Evolutionary conservation across 1,140 invertebrate species (phyloP).

Genomic region (Hyles vespertilio): DNA sequence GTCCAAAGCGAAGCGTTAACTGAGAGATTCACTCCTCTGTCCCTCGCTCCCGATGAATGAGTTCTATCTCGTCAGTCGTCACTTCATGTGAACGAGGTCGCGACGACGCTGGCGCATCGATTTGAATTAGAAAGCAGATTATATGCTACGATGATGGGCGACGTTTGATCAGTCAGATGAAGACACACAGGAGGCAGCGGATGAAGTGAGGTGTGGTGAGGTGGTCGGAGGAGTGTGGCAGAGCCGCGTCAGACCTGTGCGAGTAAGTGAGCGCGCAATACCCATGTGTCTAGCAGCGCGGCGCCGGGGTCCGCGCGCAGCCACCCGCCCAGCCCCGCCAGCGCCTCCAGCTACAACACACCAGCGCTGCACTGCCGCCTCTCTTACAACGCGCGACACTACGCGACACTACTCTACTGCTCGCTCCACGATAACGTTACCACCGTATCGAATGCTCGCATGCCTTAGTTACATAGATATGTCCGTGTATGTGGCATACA

Average conservation of each 20-base stretch:
- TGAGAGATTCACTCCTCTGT: slow-evolving; percentile 27
- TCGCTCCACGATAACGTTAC: slow-evolving; percentile 11
- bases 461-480: slow-evolving; percentile 55
- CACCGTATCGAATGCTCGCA: slow-evolving; percentile 28
- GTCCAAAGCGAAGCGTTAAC: slow-evolving; percentile 41
- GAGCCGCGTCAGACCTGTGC: slow-evolving; percentile 64
- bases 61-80: neutral
- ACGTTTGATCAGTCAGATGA: neutral
- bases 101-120: neutral
- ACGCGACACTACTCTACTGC: slow-evolving; percentile 7
- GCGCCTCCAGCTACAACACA: slow-evolving; percentile 72
- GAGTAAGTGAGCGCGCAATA: slow-evolving; percentile 75
- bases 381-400: neutral
- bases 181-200: slow-evolving; percentile 24
- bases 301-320: slow-evolving; percentile 63
- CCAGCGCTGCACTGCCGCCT: slow-evolving; percentile 25
- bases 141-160: neutral
- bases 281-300: slow-evolving; percentile 73
- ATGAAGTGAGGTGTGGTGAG: slow-evolving; percentile 18
- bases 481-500: slow-evolving; percentile 8
- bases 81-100: neutral
- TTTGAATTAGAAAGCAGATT: slow-evolving; percentile 5
- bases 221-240: slow-evolving; percentile 32
- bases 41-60: slow-evolving; percentile 15
- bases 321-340: slow-evolving; percentile 67